Base-by-base conservation (phyloP, 2,797 vertebrate genomes). In the Pteronotus mesoamericanus region DNA sequence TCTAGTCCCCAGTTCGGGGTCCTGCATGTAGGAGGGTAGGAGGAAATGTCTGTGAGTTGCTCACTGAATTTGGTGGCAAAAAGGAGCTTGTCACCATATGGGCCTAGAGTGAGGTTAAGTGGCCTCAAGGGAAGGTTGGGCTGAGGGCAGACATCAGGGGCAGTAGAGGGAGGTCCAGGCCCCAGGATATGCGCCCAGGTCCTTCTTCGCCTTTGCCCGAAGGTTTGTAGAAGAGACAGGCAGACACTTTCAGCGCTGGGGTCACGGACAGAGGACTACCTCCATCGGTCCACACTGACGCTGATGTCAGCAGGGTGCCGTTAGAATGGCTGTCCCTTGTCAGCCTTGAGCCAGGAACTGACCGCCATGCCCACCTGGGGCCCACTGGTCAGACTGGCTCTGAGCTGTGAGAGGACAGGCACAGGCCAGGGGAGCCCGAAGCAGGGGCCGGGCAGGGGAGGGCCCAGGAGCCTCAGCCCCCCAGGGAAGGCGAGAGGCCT, bases 361-460 rank as follows among this genome's bases (percentile, higher is more conserved):
- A 34, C 69, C 34, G 6, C 21, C 51, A 32, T 66, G 26, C 29
- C 68, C 0, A 15, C 16, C 14, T 39, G 55, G 19, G 32, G 15
- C 14, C 66, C 18, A 44, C 46, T 53, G 48, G 34, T 24, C 79
- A 82, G 68, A 32, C 68, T 77, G 46, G 51, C 34, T 39, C 53
- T 86, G 75, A n/a, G 22, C 42, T 92, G 10, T 79, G 22, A 93
- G 48, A 79, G 39, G 34, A 66, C 18, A 85, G 83, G 83, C 55
- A 82, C n/a, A 51, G 46, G n/a, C 2, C 16, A 2, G 5, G 46
- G n/a, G 16, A 82, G 21, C 74, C 37, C 83, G 71, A 34, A 77
- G 29, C 37, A 59, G 42, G 11, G 21, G 24, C 34, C 32, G 21
- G 21, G 24, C 77, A 61, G 4, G 32, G 32, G 18, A 44, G 19